phyloP scores from a whole-genome alignment of 2,797 vertebrate species.

The Melanotaenia boesemani region DNA sequence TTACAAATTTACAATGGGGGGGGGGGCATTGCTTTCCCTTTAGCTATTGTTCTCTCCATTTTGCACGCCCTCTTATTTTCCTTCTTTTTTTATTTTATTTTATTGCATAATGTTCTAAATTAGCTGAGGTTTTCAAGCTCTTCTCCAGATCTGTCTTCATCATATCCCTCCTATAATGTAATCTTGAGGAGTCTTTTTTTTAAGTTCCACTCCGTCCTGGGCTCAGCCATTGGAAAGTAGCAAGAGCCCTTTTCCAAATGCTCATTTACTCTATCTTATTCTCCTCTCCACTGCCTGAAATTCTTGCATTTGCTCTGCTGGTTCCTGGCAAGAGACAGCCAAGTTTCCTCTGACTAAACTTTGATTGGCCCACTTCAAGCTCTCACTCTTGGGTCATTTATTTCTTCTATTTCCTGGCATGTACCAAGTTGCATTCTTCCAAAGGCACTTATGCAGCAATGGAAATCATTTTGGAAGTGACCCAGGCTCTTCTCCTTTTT shows the following conservation, averaged over 20 bases:
- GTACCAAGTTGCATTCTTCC: constrained; percentile 71
- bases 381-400: constrained; percentile 70
- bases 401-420: constrained; percentile 73
- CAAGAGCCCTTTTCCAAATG: constrained; percentile 46
- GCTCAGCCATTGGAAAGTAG: constrained; percentile 33
- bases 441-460: constrained; percentile 72
- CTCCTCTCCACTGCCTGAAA: constrained; percentile 56
- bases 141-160: constrained; percentile 13
- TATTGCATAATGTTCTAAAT: constrained; percentile 38
- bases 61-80: constrained; percentile 18
- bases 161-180: constrained; percentile 19
- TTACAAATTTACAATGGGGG: constrained; percentile 61
- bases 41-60: constrained; percentile 34
- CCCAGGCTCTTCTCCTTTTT: constrained; percentile 54
- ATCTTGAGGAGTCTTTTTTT: constrained; percentile 21
- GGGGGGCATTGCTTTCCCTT: constrained; percentile 38
- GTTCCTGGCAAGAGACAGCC: constrained; percentile 55
- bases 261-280: constrained; percentile 37
- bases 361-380: constrained; percentile 71
- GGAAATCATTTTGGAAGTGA: constrained; percentile 75
- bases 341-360: constrained; percentile 64
- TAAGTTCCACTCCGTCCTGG: constrained; percentile 35
- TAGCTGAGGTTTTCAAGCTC: constrained; percentile 29
- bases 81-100: constrained; percentile 13
- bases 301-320: constrained; percentile 66